phyloP scores from a whole-genome alignment of 2,113 vertebrate genomes.

The Pelecanoides urinatrix region DNA sequence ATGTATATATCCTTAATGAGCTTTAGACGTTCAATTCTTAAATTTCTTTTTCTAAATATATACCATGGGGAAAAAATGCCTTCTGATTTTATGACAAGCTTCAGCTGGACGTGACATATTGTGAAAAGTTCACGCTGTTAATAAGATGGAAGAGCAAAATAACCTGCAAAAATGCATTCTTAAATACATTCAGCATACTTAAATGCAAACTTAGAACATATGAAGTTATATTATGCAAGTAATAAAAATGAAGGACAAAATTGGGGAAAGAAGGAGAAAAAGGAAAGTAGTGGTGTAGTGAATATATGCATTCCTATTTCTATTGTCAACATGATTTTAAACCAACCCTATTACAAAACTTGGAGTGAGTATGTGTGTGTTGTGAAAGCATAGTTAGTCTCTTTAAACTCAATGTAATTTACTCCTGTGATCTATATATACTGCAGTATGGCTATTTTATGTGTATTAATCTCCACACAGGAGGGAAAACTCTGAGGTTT shows the following conservation, averaged over 20 bases:
- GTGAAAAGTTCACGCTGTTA: not conserved
- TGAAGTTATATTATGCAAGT: not conserved
- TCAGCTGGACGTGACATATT: not conserved
- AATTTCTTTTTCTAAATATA: not conserved
- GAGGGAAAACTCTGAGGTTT: not conserved
- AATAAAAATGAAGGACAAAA: not conserved
- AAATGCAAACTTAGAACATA: not conserved
- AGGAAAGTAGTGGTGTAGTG: not conserved
- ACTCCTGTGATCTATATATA: not conserved
- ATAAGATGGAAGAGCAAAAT: not conserved
- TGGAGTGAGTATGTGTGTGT: not conserved
- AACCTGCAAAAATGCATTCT: not conserved
- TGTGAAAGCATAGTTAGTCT: not conserved
- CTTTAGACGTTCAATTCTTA: not conserved
- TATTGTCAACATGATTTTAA: not conserved
- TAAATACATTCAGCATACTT: not conserved
- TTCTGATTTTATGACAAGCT: not conserved
- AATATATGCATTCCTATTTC: not conserved
- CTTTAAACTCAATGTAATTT: not conserved
- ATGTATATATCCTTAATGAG: not conserved
- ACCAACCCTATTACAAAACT: not conserved
- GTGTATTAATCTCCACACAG: not conserved
- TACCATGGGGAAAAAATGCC: not conserved
- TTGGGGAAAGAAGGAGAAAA: not conserved
- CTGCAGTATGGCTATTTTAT: not conserved